Percentiles rank a stretch among this genome's conserved stretches.
Conservation (phyloP, 2,797 vertebrate genomes). For the Characodon lateralis region DNA sequence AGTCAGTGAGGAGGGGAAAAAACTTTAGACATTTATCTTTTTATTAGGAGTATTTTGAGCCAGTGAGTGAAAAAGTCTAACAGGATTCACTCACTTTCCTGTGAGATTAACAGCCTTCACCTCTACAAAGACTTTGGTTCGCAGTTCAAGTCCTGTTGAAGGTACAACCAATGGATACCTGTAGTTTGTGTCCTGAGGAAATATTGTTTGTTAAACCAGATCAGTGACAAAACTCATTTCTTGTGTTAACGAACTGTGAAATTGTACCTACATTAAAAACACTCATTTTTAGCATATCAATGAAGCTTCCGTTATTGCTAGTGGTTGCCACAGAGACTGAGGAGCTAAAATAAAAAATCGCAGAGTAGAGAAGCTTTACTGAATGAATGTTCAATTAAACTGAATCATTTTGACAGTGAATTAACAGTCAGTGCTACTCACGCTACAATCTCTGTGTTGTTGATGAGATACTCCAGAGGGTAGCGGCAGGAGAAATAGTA, state of each 20-base stretch:
- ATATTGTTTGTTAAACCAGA: background rate
- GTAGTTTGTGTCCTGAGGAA: slow-evolving; percentile 69
- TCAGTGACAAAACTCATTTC: background rate
- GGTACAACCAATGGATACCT: slow-evolving; percentile 62
- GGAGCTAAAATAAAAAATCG: slow-evolving; percentile 62
- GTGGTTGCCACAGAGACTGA: slow-evolving; percentile 82
- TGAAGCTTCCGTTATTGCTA: slow-evolving; percentile 82
- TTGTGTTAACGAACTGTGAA: background rate
- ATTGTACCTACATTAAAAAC: slow-evolving; percentile 78
- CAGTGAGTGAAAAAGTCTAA: background rate
- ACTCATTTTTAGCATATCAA: slow-evolving; percentile 78
- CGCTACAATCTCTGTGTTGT: slow-evolving; percentile 81
- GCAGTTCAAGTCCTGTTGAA: slow-evolving; percentile 69
- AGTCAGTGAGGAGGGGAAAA: background rate
- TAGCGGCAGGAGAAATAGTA: slow-evolving; percentile 85
- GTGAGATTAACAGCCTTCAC: slow-evolving; percentile 81
- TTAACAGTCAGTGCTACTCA: slow-evolving; percentile 57
- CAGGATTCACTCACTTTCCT: slow-evolving; percentile 76
- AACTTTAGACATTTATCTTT: background rate
- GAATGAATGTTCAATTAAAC: background rate
- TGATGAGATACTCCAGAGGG: slow-evolving; percentile 82
- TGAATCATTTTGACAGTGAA: background rate
- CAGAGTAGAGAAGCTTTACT: background rate
- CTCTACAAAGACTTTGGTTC: slow-evolving; percentile 75
- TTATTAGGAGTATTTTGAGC: background rate